Base-by-base conservation (phyloP, 2,888 invertebrate genomes). In the Tillus elongatus region DNA sequence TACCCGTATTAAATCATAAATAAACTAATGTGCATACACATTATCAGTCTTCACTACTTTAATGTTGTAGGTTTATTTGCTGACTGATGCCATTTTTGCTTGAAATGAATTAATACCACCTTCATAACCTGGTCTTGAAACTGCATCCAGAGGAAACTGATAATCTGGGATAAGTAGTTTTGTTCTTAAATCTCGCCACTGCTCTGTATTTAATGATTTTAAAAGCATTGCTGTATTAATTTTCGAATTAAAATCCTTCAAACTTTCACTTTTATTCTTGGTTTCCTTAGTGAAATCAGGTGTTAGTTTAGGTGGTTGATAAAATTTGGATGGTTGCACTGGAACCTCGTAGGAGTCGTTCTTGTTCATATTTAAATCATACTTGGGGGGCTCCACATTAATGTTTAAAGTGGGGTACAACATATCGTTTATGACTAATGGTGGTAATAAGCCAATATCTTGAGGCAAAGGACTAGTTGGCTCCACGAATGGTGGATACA, bases 151-250 rank as follows among this genome's bases (percentile, higher is more conserved):
- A 0, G 66, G 67, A 52, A 67, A 66, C 35, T 65, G 61, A 38
- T 61, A 65, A 43, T 66, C 66, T 1, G 67, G 67, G 39, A 67
- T 66, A 3, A 60, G 52, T 45, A 63, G 63, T 35, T 57, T 47
- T 24, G 54, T 50, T 39, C 63, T 49, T 16, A 67, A 39, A 34
- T 61, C 56, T 30, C 59, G 53, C 56, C 62, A 60, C 27, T 61
- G 51, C 34, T 54, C 45, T 1, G 40, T 43, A 32, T 47, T 54
- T 38, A 52, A 50, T 9, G 52, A 46, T 45, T 53, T 54, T 12
- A n/a, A n/a, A n/a, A 51, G 47, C 19, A 50, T 50, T 14, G 36
- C 45, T 34, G 40, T 36, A 13, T 36, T 40, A 33, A 14, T 8
- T 15, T 15, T 11, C n/a, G 2, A 9, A n/a, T 15, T 10, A 11